Percentiles rank a stretch among this genome's conserved stretches.
Evolutionary conservation across 1,140 invertebrate species (phyloP).

Genomic region (Rhizoglyphus robini): DNA sequence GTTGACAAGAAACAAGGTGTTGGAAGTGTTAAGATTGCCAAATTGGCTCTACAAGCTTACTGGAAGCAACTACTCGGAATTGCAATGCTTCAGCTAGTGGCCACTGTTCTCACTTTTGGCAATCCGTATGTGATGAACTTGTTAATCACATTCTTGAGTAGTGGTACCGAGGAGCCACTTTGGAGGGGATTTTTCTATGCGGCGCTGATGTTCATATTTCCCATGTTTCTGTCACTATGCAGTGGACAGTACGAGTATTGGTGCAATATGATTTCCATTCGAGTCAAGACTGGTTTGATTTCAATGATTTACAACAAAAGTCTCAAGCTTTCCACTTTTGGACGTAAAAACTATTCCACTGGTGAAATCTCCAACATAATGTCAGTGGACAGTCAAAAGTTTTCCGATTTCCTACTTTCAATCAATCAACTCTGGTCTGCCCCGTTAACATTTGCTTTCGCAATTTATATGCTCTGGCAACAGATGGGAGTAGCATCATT

Average conservation of each 20-base stretch:
- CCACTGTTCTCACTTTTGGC: slow-evolving; percentile 72
- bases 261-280: slow-evolving; percentile 6
- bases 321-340: slow-evolving; percentile 23
- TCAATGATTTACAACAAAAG: slow-evolving; percentile 22
- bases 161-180: slow-evolving; percentile 59
- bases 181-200: slow-evolving; percentile 20
- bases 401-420: slow-evolving; percentile 16
- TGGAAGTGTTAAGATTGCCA: slow-evolving; percentile 28
- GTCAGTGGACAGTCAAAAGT: slow-evolving; percentile 20
- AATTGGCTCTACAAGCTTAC: slow-evolving; percentile 45
- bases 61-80: slow-evolving; percentile 69
- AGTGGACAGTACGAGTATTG: slow-evolving; percentile 18
- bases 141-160: slow-evolving; percentile 25
- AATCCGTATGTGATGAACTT: slow-evolving; percentile 49
- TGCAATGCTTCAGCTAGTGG: slow-evolving; percentile 55
- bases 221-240: slow-evolving; percentile 17
- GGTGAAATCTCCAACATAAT: slow-evolving; percentile 26
- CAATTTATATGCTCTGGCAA: slow-evolving; percentile 33
- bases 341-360: slow-evolving; percentile 22
- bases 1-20: neutral
- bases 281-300: slow-evolving; percentile 19
- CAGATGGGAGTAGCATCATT: slow-evolving; percentile 32
- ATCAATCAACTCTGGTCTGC: slow-evolving; percentile 27
- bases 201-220: slow-evolving; percentile 16
- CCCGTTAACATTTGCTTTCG: slow-evolving; percentile 29